Conservation (phyloP, 2,888 invertebrate species). For the Ischnus inquisitorius region DNA sequence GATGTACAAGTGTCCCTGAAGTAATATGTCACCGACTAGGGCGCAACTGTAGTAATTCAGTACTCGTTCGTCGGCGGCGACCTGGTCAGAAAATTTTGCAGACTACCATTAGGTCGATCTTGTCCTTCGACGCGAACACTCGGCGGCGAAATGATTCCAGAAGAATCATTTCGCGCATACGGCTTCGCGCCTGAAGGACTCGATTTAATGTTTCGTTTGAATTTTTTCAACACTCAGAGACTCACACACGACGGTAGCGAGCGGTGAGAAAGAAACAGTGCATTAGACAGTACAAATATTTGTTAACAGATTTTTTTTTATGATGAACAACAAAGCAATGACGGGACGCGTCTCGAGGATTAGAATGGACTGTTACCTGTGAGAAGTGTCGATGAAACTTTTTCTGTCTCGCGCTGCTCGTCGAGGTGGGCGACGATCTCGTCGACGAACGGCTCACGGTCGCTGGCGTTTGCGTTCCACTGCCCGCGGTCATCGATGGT, state of each 20-base stretch:
- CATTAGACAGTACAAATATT: constrained; percentile 21
- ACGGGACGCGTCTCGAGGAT: background rate
- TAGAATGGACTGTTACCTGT: constrained; percentile 84
- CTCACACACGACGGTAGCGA: constrained; percentile 21
- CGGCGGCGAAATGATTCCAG: background rate
- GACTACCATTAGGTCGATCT: constrained; percentile 78
- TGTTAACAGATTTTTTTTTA: background rate
- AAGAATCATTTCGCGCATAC: too few relatives aligned
- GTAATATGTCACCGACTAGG: constrained; percentile 95
- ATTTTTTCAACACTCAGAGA: background rate
- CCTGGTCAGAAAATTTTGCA: constrained; percentile 84
- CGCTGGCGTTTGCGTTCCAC: constrained; percentile 81
- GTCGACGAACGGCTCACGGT: constrained; percentile 81
- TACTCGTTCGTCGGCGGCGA: constrained; percentile 93
- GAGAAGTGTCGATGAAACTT: constrained; percentile 96
- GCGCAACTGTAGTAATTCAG: constrained; percentile 97
- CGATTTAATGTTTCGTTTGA: background rate
- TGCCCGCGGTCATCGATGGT: constrained; percentile 84
- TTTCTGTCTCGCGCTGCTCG: constrained; percentile 93
- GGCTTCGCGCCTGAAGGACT: background rate
- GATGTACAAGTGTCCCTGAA: constrained; percentile 97
- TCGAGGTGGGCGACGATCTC: constrained; percentile 86
- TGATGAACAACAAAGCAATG: background rate
- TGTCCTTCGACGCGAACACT: constrained; percentile 70
- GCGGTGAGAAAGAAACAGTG: background rate